These are phyloP conservation scores for Caerostris darwini DNA, from an alignment of 1,140 invertebrate species.

Conservation along the genomic window DNA sequence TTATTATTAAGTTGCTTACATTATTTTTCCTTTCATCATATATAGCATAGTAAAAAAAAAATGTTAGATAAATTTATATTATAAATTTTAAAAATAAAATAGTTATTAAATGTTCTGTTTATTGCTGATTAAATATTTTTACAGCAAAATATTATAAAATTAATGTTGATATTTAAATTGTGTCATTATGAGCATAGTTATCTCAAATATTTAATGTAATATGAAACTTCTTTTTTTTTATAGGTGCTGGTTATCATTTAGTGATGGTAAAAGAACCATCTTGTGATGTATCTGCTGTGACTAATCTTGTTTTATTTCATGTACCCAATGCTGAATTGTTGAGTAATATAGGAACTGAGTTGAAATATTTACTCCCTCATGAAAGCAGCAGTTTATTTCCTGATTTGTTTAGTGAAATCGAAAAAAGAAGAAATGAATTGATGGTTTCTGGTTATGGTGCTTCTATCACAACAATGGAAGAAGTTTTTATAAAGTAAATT, in stretches of 20 bases:
- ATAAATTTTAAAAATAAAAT: too few species aligned
- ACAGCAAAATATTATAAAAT: neutral
- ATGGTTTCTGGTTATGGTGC: conserved; percentile 83
- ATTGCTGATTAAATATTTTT: neutral
- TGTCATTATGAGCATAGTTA: too few species aligned
- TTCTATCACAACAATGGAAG: conserved; percentile 81
- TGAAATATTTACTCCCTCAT: conserved; percentile 82
- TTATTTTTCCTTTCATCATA: too few species aligned
- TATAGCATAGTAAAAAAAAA: too few species aligned
- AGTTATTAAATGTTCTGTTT: too few species aligned
- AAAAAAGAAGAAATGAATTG: conserved; percentile 80
- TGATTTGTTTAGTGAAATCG: conserved; percentile 82
- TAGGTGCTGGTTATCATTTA: conserved; percentile 85
- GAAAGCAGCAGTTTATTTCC: conserved; percentile 78
- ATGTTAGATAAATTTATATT: too few species aligned
- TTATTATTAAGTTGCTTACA: too few species aligned
- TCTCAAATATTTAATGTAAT: too few species aligned
- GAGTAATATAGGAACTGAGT: conserved; percentile 83
- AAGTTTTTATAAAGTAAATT: conserved; percentile 80
- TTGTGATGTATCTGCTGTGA: conserved; percentile 84
- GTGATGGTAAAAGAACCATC: conserved; percentile 83
- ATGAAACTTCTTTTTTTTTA: neutral
- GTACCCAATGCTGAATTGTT: conserved; percentile 84
- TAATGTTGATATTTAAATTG: neutral
- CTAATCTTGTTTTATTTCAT: conserved; percentile 84